A percentile compares a stretch with the other conserved stretches of the same genome.
These are phyloP conservation scores for Poecilia picta DNA, from an alignment of 2,797 vertebrate species.

Conservation along the genomic window DNA sequence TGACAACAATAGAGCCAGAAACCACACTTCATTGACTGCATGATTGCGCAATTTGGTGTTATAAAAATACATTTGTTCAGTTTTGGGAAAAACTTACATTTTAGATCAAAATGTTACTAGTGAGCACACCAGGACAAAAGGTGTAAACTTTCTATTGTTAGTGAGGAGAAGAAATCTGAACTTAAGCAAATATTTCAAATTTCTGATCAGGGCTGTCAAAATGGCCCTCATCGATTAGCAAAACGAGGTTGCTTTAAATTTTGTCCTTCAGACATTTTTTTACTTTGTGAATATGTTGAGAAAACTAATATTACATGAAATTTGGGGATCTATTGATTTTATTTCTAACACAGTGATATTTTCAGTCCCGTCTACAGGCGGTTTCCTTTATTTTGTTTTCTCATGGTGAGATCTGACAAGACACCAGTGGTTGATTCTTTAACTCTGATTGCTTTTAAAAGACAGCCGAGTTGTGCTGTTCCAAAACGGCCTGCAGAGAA, in stretches of 20 bases:
- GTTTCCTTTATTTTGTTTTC: background rate
- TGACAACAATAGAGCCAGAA: background rate
- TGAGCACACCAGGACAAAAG: background rate
- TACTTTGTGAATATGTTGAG: background rate
- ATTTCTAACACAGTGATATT: background rate
- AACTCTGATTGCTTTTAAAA: conserved; percentile 15
- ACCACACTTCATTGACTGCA: too few species aligned
- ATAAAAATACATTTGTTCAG: too few species aligned
- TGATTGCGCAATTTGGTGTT: too few species aligned
- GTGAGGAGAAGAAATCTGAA: background rate
- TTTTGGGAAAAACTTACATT: too few species aligned
- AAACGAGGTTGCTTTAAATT: too few species aligned
- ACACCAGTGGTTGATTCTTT: conserved; percentile 20
- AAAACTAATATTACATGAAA: background rate
- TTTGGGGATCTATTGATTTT: background rate
- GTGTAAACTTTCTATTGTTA: background rate
- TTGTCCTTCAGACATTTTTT: background rate
- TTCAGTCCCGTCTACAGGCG: background rate
- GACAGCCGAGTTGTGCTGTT: conserved; percentile 16
- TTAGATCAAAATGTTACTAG: too few species aligned
- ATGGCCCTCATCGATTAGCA: background rate
- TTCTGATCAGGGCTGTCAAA: background rate
- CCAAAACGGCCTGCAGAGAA: conserved; percentile 20
- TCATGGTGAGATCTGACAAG: conserved; percentile 19
- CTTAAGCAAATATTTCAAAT: background rate